phyloP scores from a whole-genome alignment of 2,113 vertebrate species.

The Ifrita kowaldi region DNA sequence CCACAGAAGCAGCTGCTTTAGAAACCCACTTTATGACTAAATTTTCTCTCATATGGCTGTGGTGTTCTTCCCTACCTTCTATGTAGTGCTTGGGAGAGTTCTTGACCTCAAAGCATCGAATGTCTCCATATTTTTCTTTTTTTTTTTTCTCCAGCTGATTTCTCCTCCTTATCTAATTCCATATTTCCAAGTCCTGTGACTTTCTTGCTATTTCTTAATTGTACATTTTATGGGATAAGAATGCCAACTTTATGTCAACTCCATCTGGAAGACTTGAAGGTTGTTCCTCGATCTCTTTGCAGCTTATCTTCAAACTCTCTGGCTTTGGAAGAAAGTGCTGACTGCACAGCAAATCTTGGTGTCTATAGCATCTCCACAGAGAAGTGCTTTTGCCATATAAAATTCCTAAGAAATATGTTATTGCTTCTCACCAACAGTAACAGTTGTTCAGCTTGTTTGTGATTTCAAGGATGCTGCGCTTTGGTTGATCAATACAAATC shows the following conservation, averaged over 20 bases:
- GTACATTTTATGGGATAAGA: not conserved
- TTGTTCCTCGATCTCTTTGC: not conserved
- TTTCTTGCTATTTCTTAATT: not conserved
- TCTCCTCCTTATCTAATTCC: not conserved
- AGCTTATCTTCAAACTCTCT: not conserved
- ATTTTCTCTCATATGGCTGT: not conserved
- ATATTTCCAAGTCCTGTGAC: not conserved
- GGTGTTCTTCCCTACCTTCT: not conserved
- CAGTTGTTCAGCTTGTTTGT: not conserved
- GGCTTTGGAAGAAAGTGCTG: not conserved
- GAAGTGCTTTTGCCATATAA: not conserved
- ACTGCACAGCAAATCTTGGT: not conserved
- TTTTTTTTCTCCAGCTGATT: not conserved
- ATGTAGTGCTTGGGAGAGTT: not conserved
- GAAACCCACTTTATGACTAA: not conserved
- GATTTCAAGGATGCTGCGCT: not conserved
- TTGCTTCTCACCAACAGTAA: not conserved
- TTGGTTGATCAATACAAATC: rapidly evolving
- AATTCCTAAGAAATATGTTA: not conserved
- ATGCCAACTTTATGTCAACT: not conserved
- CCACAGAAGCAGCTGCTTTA: not conserved
- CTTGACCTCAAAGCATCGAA: not conserved
- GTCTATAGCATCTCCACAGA: not conserved
- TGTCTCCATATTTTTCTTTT: not conserved
- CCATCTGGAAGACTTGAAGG: not conserved